Percentiles rank a stretch among this genome's conserved stretches.
These are phyloP conservation scores for Pseudois nayaur DNA, from an alignment of 2,113 vertebrate species.

Conservation along the genomic window DNA sequence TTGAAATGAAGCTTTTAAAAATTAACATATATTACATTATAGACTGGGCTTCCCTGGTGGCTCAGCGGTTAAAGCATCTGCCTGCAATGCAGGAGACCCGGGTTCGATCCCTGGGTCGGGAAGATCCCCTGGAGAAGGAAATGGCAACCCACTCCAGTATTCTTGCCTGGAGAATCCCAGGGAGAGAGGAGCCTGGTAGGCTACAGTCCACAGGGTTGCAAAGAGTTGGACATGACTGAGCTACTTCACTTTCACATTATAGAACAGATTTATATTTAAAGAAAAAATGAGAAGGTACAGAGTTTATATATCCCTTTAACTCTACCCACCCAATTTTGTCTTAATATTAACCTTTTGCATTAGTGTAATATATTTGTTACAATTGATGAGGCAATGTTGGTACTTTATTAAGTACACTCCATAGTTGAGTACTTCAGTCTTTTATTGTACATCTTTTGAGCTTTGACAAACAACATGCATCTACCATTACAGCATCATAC, in stretches of 20 bases:
- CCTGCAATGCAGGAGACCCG: accelerated
- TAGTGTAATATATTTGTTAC: not conserved
- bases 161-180: too few species aligned
- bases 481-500: not conserved
- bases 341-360: not conserved
- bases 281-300: not conserved
- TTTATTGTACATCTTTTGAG: not conserved
- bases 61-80: too few species aligned
- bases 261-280: not conserved
- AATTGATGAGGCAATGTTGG: not conserved
- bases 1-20: not conserved
- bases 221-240: too few species aligned
- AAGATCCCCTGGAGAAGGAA: too few species aligned
- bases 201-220: too few species aligned
- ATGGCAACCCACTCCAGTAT: too few species aligned
- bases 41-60: not conserved
- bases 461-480: not conserved
- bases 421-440: not conserved
- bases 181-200: too few species aligned
- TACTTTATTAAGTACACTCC: not conserved
- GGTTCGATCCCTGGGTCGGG: accelerated
- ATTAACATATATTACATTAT: not conserved
- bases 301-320: not conserved
- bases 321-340: not conserved
- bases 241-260: too few species aligned